Percentiles rank a stretch among this genome's conserved stretches.
Conservation (phyloP, 92 coral and sea anemone species). For the Montipora capitata region DNA sequence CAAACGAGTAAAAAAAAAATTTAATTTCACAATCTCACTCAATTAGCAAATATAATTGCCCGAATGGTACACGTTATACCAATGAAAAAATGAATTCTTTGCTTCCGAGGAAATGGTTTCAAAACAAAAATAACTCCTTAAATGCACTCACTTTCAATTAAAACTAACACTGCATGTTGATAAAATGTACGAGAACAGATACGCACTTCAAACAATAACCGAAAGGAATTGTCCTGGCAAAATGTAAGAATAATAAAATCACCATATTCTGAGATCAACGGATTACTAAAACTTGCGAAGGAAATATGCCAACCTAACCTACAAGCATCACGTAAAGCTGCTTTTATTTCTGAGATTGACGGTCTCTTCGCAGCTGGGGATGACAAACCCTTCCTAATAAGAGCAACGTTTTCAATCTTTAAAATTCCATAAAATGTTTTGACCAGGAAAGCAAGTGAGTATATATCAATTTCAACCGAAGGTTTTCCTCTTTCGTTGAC, state of each 20-base stretch:
- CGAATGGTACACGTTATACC: neutral
- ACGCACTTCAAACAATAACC: no score
- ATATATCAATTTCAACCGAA: no score
- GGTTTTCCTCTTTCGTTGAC: no score
- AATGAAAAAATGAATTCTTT: no score
- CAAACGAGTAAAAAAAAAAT: neutral
- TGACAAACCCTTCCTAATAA: slow-evolving; percentile 3
- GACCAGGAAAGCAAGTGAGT: no score
- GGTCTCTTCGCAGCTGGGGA: slow-evolving; percentile 6
- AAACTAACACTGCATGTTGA: no score
- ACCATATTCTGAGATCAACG: neutral
- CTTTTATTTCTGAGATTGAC: slow-evolving; percentile 4
- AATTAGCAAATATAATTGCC: neutral
- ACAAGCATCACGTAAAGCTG: slow-evolving; percentile 1
- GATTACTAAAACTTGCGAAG: neutral
- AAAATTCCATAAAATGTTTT: neutral
- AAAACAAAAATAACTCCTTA: no score
- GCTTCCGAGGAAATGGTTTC: no score
- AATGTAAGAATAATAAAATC: neutral
- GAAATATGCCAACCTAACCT: neutral
- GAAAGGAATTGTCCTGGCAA: neutral
- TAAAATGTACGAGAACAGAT: no score
- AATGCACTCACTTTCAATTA: no score
- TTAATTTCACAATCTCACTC: neutral
- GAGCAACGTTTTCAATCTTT: neutral